phyloP scores from a whole-genome alignment of 35 echinoderm and acorn worm genomes.

The Lytechinus variegatus region DNA sequence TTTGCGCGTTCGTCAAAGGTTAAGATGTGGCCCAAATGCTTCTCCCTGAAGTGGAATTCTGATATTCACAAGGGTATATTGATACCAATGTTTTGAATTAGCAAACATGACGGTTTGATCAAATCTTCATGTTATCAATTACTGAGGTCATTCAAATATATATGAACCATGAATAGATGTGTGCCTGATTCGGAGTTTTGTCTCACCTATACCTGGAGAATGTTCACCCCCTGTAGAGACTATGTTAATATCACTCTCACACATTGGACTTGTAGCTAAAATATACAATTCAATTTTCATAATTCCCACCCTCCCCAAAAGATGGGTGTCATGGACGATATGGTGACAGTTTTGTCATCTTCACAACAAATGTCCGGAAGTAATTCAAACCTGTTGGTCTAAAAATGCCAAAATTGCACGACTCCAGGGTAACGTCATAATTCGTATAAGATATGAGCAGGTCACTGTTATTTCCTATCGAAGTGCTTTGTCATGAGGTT shows the following conservation, averaged over 20 bases:
- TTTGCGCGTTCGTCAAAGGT: too few relatives aligned
- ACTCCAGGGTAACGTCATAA: too few relatives aligned
- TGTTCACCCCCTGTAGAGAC: neutral
- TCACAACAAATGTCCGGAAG: too few relatives aligned
- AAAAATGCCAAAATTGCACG: too few relatives aligned
- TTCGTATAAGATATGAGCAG: too few relatives aligned
- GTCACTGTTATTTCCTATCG: too few relatives aligned
- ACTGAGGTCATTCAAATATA: neutral
- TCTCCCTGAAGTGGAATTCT: neutral
- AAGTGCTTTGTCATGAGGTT: too few relatives aligned
- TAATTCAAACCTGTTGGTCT: too few relatives aligned
- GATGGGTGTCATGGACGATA: too few relatives aligned
- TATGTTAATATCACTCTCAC: neutral
- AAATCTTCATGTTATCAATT: neutral
- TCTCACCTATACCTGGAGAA: neutral
- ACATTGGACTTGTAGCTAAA: neutral
- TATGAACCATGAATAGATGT: neutral
- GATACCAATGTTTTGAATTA: neutral
- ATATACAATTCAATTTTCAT: neutral
- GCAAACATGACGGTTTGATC: neutral
- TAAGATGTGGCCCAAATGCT: too few relatives aligned
- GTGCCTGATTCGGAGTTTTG: neutral
- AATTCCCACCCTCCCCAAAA: neutral
- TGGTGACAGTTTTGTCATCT: too few relatives aligned
- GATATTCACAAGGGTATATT: neutral